These are phyloP conservation scores for Alfaro cultratus DNA, from an alignment of 2,797 vertebrate genomes.

Conservation along the genomic window DNA sequence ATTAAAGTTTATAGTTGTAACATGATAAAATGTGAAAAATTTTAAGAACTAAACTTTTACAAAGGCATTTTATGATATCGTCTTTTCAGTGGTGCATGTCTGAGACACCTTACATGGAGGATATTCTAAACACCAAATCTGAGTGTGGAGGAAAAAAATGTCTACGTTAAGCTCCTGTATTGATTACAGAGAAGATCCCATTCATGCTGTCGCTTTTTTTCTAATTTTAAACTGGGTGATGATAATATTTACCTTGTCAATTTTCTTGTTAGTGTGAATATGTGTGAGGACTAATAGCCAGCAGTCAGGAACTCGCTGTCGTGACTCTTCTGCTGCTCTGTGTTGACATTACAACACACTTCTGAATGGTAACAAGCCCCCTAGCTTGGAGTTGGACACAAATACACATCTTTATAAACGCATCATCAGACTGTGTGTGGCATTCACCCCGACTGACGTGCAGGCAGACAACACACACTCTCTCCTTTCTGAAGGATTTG, in stretches of 20 bases:
- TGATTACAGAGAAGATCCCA: neutral
- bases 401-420: constrained; percentile 20
- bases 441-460: constrained; percentile 16
- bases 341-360: constrained; percentile 48
- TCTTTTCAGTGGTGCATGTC: neutral
- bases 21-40: neutral
- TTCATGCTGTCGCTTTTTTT: neutral
- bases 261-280: neutral
- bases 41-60: neutral
- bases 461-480: constrained; percentile 28
- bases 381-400: constrained; percentile 17
- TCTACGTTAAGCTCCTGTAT: neutral
- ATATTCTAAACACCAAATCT: neutral
- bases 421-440: constrained; percentile 16
- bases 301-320: constrained; percentile 32
- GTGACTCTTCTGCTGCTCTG: constrained; percentile 33
- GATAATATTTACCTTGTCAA: neutral
- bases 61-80: neutral
- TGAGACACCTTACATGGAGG: neutral
- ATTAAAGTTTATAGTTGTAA: neutral
- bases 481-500: constrained; percentile 37
- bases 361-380: constrained; percentile 41
- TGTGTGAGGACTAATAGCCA: neutral
- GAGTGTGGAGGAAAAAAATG: neutral
- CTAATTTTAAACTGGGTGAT: neutral